Percentiles rank a stretch among this genome's conserved stretches.
These are phyloP conservation scores for Aphyosemion australe DNA, from an alignment of 2,113 vertebrate species.

Conservation along the genomic window DNA sequence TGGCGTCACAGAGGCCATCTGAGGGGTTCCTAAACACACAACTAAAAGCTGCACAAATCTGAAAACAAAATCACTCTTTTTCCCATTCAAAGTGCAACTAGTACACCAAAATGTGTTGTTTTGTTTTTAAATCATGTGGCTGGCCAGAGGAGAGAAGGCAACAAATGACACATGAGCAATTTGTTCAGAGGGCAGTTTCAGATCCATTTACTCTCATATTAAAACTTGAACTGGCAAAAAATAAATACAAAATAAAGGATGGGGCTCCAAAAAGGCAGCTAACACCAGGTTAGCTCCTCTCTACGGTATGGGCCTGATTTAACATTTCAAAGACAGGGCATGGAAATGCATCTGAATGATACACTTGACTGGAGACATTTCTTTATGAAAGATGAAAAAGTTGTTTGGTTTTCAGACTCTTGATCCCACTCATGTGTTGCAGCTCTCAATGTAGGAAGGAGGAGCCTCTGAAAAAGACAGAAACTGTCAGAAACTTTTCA, in stretches of 20 bases:
- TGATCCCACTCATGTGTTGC: slow-evolving; percentile 71
- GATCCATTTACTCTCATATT: neutral
- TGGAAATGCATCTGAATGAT: neutral
- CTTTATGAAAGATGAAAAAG: neutral
- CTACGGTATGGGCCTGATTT: neutral
- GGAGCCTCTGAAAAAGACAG: slow-evolving; percentile 84
- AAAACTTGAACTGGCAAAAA: neutral
- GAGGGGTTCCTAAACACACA: slow-evolving; percentile 8
- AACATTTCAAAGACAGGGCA: neutral
- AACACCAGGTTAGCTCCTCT: neutral
- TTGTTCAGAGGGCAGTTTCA: slow-evolving; percentile 3
- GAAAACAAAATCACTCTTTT: neutral
- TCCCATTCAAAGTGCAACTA: slow-evolving; percentile 32
- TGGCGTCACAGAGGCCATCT: slow-evolving; percentile 52
- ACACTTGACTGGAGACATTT: neutral
- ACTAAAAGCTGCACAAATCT: slow-evolving; percentile 2
- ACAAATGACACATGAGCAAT: no score
- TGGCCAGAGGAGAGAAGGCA: no score
- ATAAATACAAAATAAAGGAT: neutral
- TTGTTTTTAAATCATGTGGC: neutral
- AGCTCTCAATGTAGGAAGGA: slow-evolving; percentile 93
- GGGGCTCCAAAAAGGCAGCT: neutral
- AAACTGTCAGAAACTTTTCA: neutral
- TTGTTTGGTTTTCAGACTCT: neutral
- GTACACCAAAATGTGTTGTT: neutral